Conservation (phyloP, 1,140 invertebrate species). For the Piezodorus guildinii region DNA sequence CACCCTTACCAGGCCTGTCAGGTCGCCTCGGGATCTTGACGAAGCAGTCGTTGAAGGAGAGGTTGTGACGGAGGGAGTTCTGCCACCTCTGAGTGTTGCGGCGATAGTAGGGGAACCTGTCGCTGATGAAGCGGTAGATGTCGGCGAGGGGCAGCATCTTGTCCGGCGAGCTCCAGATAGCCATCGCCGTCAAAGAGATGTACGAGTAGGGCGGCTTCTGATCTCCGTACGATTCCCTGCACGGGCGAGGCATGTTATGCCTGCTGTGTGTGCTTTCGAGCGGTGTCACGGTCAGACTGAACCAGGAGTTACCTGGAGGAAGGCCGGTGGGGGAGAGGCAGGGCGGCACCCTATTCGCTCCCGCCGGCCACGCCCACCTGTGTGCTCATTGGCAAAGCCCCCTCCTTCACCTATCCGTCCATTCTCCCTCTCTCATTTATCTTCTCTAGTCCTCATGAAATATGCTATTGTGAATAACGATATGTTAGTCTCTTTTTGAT, state of each 20-base stretch:
- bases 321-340: too few species aligned
- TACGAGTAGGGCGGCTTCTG: conserved; percentile 96
- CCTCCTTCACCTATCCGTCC: too few species aligned
- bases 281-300: too few species aligned
- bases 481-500: too few species aligned
- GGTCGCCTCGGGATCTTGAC: conserved; percentile 83
- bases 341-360: too few species aligned
- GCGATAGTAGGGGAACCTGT: conserved; percentile 80
- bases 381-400: too few species aligned
- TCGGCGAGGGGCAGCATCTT: conserved; percentile 91
- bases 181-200: conserved; percentile 94
- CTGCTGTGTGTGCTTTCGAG: too few species aligned
- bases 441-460: too few species aligned
- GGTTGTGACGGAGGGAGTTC: conserved; percentile 74
- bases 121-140: conserved; percentile 87
- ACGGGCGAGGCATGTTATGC: conserved; percentile 69
- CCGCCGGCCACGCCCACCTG: too few species aligned
- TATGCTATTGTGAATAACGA: too few species aligned
- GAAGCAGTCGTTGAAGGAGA: conserved; percentile 93
- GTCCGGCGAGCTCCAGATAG: conserved; percentile 85
- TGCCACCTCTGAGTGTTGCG: conserved; percentile 82
- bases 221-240: conserved; percentile 82
- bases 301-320: too few species aligned
- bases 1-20: conserved; percentile 80
- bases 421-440: too few species aligned